Evolutionary conservation across 2,888 invertebrate genomes (phyloP).

Genomic region (Platycnemis pennipes): DNA sequence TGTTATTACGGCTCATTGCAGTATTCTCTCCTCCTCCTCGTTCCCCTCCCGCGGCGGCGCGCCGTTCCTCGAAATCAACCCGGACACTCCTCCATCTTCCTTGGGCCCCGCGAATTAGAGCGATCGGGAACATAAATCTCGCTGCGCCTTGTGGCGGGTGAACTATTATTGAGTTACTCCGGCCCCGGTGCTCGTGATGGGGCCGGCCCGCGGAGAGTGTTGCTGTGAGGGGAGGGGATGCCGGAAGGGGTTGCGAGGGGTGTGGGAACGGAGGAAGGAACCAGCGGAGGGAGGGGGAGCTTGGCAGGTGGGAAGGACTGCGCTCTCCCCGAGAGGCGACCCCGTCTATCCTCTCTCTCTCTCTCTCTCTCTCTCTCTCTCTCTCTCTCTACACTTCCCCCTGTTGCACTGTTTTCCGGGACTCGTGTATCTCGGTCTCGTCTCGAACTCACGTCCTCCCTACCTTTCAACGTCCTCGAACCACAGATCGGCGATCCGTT

Average conservation of each 20-base stretch:
- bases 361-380: not conserved
- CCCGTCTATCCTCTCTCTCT: not conserved
- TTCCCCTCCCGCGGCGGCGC: not conserved
- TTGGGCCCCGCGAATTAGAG: conserved; percentile 28
- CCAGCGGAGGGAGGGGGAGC: no score
- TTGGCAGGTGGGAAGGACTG: not conserved
- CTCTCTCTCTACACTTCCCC: no score
- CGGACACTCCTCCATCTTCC: no score
- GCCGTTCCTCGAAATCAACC: not conserved
- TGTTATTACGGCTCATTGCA: not conserved
- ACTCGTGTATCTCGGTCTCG: no score
- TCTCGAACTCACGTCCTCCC: no score
- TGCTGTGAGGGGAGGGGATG: not conserved
- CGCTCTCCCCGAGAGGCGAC: not conserved
- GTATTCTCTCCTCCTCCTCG: not conserved
- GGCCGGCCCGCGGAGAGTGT: not conserved
- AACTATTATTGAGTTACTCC: conserved; percentile 36
- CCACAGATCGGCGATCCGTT: no score
- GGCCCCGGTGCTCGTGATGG: conserved; percentile 29
- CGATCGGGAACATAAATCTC: conserved; percentile 26
- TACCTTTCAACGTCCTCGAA: no score
- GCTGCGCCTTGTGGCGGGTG: conserved; percentile 30
- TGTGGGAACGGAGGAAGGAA: not conserved
- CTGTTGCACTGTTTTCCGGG: no score
- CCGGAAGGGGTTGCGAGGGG: not conserved